Percentiles rank a stretch among this genome's conserved stretches.
Conservation (phyloP, 2,888 invertebrate species). For the Drosophila pseudotalamancana region DNA sequence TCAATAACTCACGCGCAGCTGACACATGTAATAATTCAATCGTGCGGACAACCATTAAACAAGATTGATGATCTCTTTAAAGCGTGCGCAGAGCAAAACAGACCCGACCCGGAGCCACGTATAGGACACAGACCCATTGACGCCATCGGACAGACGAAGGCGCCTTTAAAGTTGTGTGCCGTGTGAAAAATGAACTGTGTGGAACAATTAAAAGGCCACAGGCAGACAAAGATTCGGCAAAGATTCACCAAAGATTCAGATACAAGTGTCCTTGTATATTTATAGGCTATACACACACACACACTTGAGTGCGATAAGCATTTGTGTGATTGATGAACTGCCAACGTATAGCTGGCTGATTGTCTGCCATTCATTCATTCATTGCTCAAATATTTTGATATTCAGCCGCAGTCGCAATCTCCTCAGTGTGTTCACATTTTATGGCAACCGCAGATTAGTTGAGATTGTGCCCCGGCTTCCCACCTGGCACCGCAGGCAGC, state of each 20-base stretch:
- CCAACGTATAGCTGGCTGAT: constrained; percentile 25
- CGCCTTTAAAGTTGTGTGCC: constrained; percentile 55
- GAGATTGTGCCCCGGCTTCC: constrained; percentile 53
- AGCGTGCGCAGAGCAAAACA: constrained; percentile 38
- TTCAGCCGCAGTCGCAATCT: constrained; percentile 30
- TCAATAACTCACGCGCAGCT: constrained; percentile 80
- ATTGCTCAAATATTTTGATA: constrained; percentile 66
- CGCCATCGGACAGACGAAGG: constrained; percentile 47
- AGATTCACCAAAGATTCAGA: constrained; percentile 22
- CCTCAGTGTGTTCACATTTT: constrained; percentile 52
- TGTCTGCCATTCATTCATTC: constrained; percentile 39
- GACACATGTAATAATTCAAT: constrained; percentile 83
- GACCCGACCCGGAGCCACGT: constrained; percentile 21
- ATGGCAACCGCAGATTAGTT: constrained; percentile 75
- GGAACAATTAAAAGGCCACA: constrained; percentile 64
- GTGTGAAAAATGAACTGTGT: constrained; percentile 66
- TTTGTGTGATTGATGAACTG: constrained; percentile 73
- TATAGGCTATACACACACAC: constrained; percentile 40
- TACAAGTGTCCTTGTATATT: constrained; percentile 50
- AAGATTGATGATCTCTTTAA: constrained; percentile 82
- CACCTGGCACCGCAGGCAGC: constrained; percentile 3
- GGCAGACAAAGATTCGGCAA: constrained; percentile 32
- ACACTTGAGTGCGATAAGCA: constrained; percentile 60
- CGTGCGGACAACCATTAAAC: constrained; percentile 82
- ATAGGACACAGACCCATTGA: constrained; percentile 57